Base-by-base conservation (phyloP, 2,888 invertebrate species). In the Trachelus tabidus region DNA sequence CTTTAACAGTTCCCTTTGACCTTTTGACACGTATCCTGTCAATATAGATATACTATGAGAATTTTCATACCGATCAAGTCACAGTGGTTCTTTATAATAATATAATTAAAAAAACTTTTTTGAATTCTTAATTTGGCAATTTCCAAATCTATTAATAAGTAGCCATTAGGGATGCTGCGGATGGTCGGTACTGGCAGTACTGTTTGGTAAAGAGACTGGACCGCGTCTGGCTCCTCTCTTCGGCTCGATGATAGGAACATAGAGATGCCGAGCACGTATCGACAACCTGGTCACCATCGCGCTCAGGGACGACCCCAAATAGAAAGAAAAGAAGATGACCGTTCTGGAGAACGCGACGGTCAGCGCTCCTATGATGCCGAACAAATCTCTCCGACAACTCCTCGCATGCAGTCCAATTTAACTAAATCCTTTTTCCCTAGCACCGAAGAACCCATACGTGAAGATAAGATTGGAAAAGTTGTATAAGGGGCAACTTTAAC, bases 401-500 rank as follows among this genome's bases (percentile, higher is more conserved):
- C 84, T 85, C 84, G 86, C 83, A 81, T 84, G 86, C 86, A 86
- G 87, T 91, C 88, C 92, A 92, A 92, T 92, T 92, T 92, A 92
- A 91, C 91, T 91, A 92, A 92, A 92, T 92, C 92, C 92, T 88
- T 85, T 56, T 56, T 88, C 89, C 86, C 84, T 90, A 83, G 73
- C 40, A 81, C 81, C 80, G 69, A 30, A 37, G 69, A 35, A 77
- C 89, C 91, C 91, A 91, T 91, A 90, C 91, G 91, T 90, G 91
- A 89, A 92, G 92, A 92, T 92, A 92, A 92, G 92, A 92, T 92
- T 92, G 92, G 92, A 92, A 92, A 92, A 92, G 92, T 92, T 92
- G 92, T 92, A 92, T 90, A 91, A 92, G 92, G 91, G 90, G 87
- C 87, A 87, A 89, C 87, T 89, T 90, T 90, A 90, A 90, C 90